Conservation (phyloP, 2,888 invertebrate species). For the Alentia gelatinosa region DNA sequence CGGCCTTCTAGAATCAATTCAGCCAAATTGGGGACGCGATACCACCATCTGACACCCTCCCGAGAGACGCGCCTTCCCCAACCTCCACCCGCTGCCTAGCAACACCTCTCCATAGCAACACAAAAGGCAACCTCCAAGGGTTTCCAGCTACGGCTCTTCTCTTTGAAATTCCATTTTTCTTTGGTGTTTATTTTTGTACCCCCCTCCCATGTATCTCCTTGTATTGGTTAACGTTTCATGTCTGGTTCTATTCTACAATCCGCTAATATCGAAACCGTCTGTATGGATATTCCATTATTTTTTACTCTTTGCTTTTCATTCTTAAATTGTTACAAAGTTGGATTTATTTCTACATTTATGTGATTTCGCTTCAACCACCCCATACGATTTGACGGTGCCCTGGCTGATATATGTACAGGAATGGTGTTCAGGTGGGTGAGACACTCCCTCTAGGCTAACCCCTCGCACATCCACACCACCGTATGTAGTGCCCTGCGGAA, state of each 20-base stretch:
- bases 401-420: no score
- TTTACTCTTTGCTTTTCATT: no score
- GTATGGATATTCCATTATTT: no score
- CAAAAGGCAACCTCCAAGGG: not conserved
- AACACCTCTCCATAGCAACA: slow-evolving; percentile 13
- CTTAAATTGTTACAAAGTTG: no score
- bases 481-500: not conserved
- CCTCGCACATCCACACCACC: not conserved
- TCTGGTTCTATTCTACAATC: no score
- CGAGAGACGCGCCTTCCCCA: not conserved
- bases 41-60: slow-evolving; percentile 55
- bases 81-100: slow-evolving; percentile 14
- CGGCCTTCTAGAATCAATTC: slow-evolving; percentile 57
- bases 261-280: no score
- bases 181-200: not conserved
- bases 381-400: no score
- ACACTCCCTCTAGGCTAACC: no score
- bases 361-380: no score
- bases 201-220: not conserved
- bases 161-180: not conserved
- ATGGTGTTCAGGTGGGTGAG: no score
- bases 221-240: not conserved
- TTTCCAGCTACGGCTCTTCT: not conserved
- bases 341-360: no score
- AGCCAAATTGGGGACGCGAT: slow-evolving; percentile 50